Base-by-base conservation (phyloP, 2,113 vertebrate genomes). In the Meles meles region DNA sequence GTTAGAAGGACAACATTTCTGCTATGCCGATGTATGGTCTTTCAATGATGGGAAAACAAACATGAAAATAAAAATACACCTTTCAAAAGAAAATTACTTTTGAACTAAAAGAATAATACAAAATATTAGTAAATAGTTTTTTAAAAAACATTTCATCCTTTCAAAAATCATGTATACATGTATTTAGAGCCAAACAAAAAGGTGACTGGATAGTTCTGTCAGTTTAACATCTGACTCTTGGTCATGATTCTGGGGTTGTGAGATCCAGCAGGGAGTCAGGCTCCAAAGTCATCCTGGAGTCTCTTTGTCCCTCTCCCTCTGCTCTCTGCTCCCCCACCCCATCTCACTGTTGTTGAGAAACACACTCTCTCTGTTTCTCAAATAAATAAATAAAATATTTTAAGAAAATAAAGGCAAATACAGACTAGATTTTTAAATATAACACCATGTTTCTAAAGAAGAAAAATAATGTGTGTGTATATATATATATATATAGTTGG, bases 51-150 rank as follows among this genome's bases (percentile, higher is more conserved):
- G 90, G 29, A 96, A 34, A 27, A 86, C 83, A 31, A 47, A 31
- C 91, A 88, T 95, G 63, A 95, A 97, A 96, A 97, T 72, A 29
- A 81, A 97, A 95, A 55, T 39, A 97, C 96, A 87, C 90, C 65
- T 95, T 81, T 39, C 39, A 57, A 97, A 97, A 88, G 55, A 94
- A 96, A 98, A 82, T 29, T 5, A 2, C 9, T 96, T 97, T 96
- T 37, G 93, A 94, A 86, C 0, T 96, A 97, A 93, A 92, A 92
- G 76, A 88, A 83, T 90, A 13, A 80, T 18, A 95, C 72, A 85
- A 97, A 97, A 31, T 44, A 72, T 79, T 93, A 96, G 93, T 84
- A 67, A 86, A 97, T 93, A 97, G 92, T 77, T 74, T 52, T 34
- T 5, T 84, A 72, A 97, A 93, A 80, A 47, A 44, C 55, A 89